Base-by-base conservation (phyloP, 2,797 vertebrate genomes). In the Pantherophis alleghaniensis region DNA sequence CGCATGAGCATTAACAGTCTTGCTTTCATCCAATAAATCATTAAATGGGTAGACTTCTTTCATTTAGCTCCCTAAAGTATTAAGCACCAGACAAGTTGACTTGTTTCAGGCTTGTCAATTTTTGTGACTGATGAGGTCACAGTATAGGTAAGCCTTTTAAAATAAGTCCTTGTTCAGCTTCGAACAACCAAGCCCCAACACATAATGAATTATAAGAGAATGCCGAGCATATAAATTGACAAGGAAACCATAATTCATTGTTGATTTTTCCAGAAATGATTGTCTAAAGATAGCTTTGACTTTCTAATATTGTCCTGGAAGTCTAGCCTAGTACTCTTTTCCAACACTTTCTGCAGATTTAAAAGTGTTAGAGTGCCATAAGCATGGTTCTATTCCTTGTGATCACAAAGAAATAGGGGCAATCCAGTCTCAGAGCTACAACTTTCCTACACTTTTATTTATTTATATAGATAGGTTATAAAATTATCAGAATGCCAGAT, bases 1-100 rank as follows among this genome's bases (percentile, higher is more conserved):
- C 60, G 47, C 89, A 24, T 37, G 51, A 16, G 13, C 74, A 95
- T 24, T 13, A 87, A 51, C n/a, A 66, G 92, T 89, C 88, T 94
- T 12, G 47, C 5, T 92, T 93, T 42, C 94, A 92, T 91, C 57
- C 32, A 93, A 2, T 55, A 93, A 88, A 90, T 94, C 51, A 86
- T 89, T 91, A 55, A n/a, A 83, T 42, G 32, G 1, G 26, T 87
- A 59, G 10, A 74, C 18, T 59, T 79, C 57, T 94, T 90, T 93
- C 55, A 14, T 56, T 0, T 87, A 91, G 61, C 10, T 37, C 66
- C 22, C 69, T 86, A n/a, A 94, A 89, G 61, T 93, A 90, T 92
- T 88, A 95, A 92, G 18, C 3, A 79, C 20, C 83, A 69, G 37
- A 92, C 56, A 92, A 10, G 10, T 51, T 14, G 87, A 92, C 22